phyloP scores from a whole-genome alignment of 2,888 invertebrate genomes.

The Synanthedon formicaeformis region DNA sequence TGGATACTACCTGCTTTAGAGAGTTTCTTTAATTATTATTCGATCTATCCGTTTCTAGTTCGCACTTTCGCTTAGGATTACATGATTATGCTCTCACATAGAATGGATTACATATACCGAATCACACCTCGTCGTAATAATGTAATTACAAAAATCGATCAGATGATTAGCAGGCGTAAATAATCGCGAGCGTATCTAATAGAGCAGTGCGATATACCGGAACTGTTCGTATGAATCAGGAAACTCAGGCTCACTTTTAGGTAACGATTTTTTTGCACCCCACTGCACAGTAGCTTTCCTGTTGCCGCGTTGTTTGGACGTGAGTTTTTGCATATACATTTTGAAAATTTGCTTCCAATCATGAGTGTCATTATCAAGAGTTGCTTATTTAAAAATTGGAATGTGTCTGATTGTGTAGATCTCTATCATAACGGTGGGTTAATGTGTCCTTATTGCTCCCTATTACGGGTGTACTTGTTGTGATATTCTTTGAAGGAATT shows the following conservation, averaged over 20 bases:
- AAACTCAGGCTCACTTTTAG: slow-evolving; percentile 35
- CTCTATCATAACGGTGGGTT: not conserved
- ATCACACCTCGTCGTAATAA: not conserved
- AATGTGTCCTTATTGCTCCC: no score
- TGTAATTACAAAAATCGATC: not conserved
- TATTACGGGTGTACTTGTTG: no score
- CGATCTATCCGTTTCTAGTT: no score
- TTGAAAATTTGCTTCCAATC: slow-evolving; percentile 9
- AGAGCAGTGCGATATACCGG: slow-evolving; percentile 9
- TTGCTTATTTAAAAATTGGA: slow-evolving; percentile 8
- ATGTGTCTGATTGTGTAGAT: not conserved
- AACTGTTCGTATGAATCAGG: slow-evolving; percentile 19
- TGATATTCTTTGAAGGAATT: no score
- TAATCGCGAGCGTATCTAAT: slow-evolving; percentile 35
- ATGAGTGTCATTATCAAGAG: slow-evolving; percentile 29
- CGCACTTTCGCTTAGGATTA: no score
- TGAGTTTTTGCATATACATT: slow-evolving; percentile 9
- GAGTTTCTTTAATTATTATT: no score
- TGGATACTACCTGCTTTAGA: no score
- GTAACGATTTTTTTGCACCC: slow-evolving; percentile 29
- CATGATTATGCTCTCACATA: not conserved
- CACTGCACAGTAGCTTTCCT: slow-evolving; percentile 33
- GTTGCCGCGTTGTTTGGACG: slow-evolving; percentile 22
- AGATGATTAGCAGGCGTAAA: slow-evolving; percentile 18
- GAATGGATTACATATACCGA: not conserved